These are phyloP conservation scores for Apteryx owenii DNA, from an alignment of 2,113 vertebrate species.

Conservation along the genomic window DNA sequence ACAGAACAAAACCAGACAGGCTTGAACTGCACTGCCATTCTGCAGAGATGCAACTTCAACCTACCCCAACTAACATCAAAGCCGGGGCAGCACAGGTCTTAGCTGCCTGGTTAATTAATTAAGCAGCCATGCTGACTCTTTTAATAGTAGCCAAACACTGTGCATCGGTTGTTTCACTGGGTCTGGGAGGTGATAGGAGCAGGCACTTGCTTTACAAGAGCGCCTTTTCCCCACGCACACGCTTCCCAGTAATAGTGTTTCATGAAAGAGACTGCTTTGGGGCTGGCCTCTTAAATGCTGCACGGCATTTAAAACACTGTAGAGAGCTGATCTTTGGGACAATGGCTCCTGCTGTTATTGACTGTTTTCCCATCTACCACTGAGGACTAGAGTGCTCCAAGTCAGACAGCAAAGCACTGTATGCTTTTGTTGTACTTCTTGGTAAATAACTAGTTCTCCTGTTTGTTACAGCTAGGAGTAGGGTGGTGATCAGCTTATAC, in stretches of 20 bases:
- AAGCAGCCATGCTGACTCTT: background rate
- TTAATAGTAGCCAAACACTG: background rate
- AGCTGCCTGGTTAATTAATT: background rate
- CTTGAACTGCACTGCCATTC: background rate
- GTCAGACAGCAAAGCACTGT: background rate
- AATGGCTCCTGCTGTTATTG: background rate
- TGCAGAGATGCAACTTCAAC: rapidly evolving
- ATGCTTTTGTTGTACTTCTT: rapidly evolving
- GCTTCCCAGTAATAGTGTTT: background rate
- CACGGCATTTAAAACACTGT: rapidly evolving
- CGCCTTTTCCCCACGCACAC: background rate
- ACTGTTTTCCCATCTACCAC: background rate
- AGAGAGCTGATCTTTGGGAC: background rate
- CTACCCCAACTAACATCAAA: background rate
- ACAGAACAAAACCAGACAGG: background rate
- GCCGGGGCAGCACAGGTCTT: background rate
- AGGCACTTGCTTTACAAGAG: background rate
- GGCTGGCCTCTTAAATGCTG: background rate
- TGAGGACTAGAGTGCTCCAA: background rate
- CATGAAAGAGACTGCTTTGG: background rate
- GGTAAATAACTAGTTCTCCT: background rate
- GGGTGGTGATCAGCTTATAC: background rate
- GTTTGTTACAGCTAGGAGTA: rapidly evolving
- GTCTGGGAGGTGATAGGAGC: background rate
- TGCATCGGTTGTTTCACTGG: background rate